Evolutionary conservation across 2,797 vertebrate genomes (phyloP), one percentile per base, ranked within the genome.

Genomic region (Fistularia tabacaria): DNA sequence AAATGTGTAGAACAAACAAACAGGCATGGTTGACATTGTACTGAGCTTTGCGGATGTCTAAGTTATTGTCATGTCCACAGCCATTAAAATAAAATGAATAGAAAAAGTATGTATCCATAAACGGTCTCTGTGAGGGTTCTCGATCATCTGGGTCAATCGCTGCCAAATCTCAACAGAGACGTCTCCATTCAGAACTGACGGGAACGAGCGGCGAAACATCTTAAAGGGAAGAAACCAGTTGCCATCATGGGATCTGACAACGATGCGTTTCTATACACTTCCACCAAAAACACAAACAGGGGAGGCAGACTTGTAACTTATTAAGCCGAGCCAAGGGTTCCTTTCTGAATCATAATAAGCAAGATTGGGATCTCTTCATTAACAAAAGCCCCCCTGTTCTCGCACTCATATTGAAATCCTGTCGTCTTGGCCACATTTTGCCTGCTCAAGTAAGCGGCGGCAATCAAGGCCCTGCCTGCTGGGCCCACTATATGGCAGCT

Each of bases 391-490:
- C 49, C 14, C 14, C 48, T 4, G 10, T 74, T 59, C 42, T 56
- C 15, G 44, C 62, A 49, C 46, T 66, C 36, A 37, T 38, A 38
- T 51, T 42, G 36, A 69, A 55, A 61, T 61, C 15, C 57, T 14
- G 59, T 45, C 36, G 7, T 48, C 57, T 54, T 64, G 50, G 61
- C 58, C 51, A 68, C 74, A 68, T 65, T 79, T 64, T 44, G 56
- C 59, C 74, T 50, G 71, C 61, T 74, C 48, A 69, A 77, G 69
- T 63, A 50, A 74, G 53, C 57, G 2, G 48, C 71, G 53, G 70
- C 79, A 84, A 83, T 83, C 77, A 82, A 73, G 66, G 40, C 62
- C 42, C 52, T 45, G 65, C 80, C 73, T 77, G 77, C 76, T 85
- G 77, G 71, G 74, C 57, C 69, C 66, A 74, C 73, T 79, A 54